Evolutionary conservation across 1,140 invertebrate genomes (phyloP).

Genomic region (Kradibia gibbosae): DNA sequence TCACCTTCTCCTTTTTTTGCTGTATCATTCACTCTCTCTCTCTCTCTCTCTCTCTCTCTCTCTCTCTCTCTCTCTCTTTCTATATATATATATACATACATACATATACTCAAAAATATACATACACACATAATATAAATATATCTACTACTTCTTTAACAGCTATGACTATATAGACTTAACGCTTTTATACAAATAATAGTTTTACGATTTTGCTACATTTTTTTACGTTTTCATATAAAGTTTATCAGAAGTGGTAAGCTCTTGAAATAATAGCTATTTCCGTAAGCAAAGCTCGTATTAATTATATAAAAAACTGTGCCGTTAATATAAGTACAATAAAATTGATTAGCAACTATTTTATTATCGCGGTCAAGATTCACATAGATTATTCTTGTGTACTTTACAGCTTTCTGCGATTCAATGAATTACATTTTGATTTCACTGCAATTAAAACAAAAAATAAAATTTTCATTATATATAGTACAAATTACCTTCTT

Average conservation of each 20-base stretch:
- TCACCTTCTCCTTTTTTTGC: slow-evolving; percentile 57
- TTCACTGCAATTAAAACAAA: background rate
- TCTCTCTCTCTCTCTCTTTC: background rate
- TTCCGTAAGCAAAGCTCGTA: background rate
- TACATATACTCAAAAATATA: no score
- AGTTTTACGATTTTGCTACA: slow-evolving; percentile 1
- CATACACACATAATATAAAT: no score
- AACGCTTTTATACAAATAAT: background rate
- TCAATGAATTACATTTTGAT: background rate
- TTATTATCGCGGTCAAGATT: slow-evolving; percentile 1
- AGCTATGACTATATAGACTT: background rate
- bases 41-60: background rate
- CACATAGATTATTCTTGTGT: background rate
- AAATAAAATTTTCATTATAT: background rate
- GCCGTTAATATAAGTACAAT: background rate
- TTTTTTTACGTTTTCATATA: background rate
- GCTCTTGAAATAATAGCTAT: slow-evolving; percentile 33
- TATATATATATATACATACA: no score
- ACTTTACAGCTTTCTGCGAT: background rate
- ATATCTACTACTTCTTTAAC: background rate
- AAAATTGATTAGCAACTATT: slow-evolving; percentile 12
- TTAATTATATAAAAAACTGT: background rate
- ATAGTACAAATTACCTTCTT: background rate
- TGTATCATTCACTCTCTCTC: slow-evolving; percentile 17
- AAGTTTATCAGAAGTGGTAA: slow-evolving; percentile 33